These are phyloP conservation scores for Trichogramma pretiosum DNA, from an alignment of 1,140 invertebrate species.

Conservation along the genomic window DNA sequence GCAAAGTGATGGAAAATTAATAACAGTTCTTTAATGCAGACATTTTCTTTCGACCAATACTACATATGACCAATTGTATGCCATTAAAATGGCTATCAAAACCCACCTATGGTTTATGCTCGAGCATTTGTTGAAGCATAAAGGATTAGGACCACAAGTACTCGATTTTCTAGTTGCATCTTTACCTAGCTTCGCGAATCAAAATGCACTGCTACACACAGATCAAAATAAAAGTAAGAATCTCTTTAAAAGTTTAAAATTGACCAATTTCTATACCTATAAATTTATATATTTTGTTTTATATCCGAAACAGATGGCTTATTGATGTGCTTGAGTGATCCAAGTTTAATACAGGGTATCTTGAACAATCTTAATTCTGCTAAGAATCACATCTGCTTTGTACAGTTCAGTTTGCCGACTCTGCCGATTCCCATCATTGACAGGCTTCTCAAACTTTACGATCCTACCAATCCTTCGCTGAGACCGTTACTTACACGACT, in stretches of 20 bases:
- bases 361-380: conserved; percentile 38
- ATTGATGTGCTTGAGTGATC: conserved; percentile 43
- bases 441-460: conserved; percentile 44
- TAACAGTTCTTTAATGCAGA: conserved; percentile 35
- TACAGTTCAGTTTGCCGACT: conserved; percentile 33
- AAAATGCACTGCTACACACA: conserved; percentile 23
- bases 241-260: too few species aligned
- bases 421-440: conserved; percentile 42
- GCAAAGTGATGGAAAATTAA: background rate
- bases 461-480: conserved; percentile 45
- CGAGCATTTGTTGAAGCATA: conserved; percentile 49
- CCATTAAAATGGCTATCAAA: conserved; percentile 55
- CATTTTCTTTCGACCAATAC: conserved; percentile 59
- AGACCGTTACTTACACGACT: conserved; percentile 38
- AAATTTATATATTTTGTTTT: conserved; percentile 4
- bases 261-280: too few species aligned
- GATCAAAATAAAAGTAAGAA: conserved; percentile 29
- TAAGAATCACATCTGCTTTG: conserved; percentile 38
- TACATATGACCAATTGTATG: conserved; percentile 60
- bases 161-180: conserved; percentile 44
- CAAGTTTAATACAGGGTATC: conserved; percentile 40
- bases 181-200: conserved; percentile 28
- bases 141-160: conserved; percentile 51
- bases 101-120: conserved; percentile 55
- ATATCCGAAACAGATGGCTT: conserved; percentile 41